Conservation (phyloP, 1,140 invertebrate genomes). For the Ptiloglossa arizonensis region DNA sequence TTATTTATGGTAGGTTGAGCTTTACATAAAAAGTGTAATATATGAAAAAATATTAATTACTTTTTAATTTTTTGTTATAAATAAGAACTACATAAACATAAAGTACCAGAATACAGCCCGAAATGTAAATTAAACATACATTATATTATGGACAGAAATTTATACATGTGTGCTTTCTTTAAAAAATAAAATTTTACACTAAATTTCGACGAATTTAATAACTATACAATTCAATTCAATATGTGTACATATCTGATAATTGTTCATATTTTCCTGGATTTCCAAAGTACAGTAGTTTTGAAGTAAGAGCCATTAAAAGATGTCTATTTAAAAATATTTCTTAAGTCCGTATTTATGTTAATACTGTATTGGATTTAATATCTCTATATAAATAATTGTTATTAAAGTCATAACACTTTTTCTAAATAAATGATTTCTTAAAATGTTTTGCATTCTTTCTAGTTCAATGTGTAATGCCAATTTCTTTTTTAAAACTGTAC, state of each 20-base stretch:
- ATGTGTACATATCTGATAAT: not conserved
- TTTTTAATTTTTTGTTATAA: slow-evolving; percentile 10
- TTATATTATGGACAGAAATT: slow-evolving; percentile 37
- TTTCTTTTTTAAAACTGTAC: not conserved
- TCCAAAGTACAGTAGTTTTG: not conserved
- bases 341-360: slow-evolving; percentile 10
- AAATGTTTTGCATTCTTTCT: slow-evolving; percentile 7
- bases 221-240: slow-evolving; percentile 15
- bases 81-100: slow-evolving; percentile 3
- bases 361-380: slow-evolving; percentile 27
- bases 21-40: slow-evolving; percentile 32
- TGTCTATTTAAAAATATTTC: slow-evolving; percentile 34
- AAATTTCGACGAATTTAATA: slow-evolving; percentile 26
- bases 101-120: not conserved
- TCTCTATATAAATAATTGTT: slow-evolving; percentile 10
- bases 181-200: slow-evolving; percentile 13
- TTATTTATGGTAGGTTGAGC: slow-evolving; percentile 21
- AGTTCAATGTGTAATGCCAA: slow-evolving; percentile 4
- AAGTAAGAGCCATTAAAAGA: slow-evolving; percentile 28
- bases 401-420: not conserved
- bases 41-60: slow-evolving; percentile 36
- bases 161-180: not conserved
- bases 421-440: not conserved
- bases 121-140: slow-evolving; percentile 38
- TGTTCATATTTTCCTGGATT: not conserved